phyloP scores from a whole-genome alignment of 2,797 vertebrate species.

The Darevskia nairensis region DNA sequence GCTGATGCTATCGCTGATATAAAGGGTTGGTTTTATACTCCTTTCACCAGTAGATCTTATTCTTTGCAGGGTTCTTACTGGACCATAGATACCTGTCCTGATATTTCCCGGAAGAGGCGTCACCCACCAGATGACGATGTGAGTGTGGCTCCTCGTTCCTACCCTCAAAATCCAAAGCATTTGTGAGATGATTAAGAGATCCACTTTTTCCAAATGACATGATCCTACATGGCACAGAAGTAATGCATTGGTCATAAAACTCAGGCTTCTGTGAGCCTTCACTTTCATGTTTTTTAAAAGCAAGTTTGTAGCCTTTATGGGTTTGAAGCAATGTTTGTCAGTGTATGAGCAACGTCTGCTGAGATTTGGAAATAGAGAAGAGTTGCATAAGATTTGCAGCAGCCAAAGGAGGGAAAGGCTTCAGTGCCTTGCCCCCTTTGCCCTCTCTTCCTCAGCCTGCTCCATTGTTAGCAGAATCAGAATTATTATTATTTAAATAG shows the following conservation, averaged over 20 bases:
- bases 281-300: neutral
- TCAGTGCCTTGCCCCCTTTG: neutral
- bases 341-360: neutral
- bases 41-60: slow-evolving; percentile 51
- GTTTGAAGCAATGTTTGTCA: neutral
- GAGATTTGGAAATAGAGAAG: neutral
- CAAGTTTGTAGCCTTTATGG: neutral
- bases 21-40: neutral
- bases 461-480: neutral
- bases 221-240: neutral
- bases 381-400: neutral
- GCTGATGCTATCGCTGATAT: neutral
- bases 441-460: neutral
- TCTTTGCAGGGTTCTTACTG: slow-evolving; percentile 93
- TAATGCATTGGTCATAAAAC: neutral
- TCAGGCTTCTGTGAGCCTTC: neutral
- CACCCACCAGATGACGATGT: slow-evolving; percentile 84
- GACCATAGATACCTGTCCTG: slow-evolving; percentile 93
- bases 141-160: slow-evolving; percentile 53
- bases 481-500: neutral
- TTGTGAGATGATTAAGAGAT: too few species aligned
- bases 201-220: neutral
- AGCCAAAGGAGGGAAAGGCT: neutral
- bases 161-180: neutral
- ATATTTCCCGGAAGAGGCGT: slow-evolving; percentile 83